Evolutionary conservation across 2,888 invertebrate species (phyloP), one percentile per base, ranked within the genome.

Genomic region (Macropis europaea): DNA sequence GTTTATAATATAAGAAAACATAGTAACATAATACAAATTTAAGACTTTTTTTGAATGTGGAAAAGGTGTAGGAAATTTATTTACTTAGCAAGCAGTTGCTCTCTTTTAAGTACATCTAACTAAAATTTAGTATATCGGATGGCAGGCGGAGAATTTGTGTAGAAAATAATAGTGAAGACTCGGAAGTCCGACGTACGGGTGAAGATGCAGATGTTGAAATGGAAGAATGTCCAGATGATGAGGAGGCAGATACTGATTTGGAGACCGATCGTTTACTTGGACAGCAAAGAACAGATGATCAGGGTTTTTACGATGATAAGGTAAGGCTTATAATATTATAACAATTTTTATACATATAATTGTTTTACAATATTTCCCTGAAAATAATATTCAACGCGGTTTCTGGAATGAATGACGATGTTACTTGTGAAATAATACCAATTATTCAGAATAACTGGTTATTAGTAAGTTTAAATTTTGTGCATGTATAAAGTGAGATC

Each of bases 241-340:
- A 95, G 88, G 97, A 97, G 91, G 97, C 97, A 24, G 99, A 99
- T 87, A 99, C 99, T 0, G 99, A 99, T 90, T 93, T 98, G 82
- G 99, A 99, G 91, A 99, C 99, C n/a, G 99, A 99, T 90, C 93
- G 98, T 84, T 91, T 99, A 73, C 92, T 99, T 70, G 98, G 98
- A 15, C 98, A 98, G 88, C 98, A 98, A 90, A 92, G 97, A 79
- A 95, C 97, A n/a, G 97, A 97, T 84, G 97, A 97, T 90, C 96
- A 96, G 89, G 96, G 97, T 68, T 97, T 97, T 91, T 97, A 96
- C 84, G 97, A 97, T 85, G 97, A 97, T 79, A 97, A 96, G 92
- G 95, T 95, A 84, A 71, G 56, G n/a, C 15, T 42, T 36, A 24
- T 17, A 36, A 22, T 43, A 32, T 13, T n/a, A 32, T 24, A 1